A percentile compares a stretch with the other conserved stretches of the same genome.
Conservation (phyloP, 2,113 vertebrate genomes). For the Peromyscus californicus region DNA sequence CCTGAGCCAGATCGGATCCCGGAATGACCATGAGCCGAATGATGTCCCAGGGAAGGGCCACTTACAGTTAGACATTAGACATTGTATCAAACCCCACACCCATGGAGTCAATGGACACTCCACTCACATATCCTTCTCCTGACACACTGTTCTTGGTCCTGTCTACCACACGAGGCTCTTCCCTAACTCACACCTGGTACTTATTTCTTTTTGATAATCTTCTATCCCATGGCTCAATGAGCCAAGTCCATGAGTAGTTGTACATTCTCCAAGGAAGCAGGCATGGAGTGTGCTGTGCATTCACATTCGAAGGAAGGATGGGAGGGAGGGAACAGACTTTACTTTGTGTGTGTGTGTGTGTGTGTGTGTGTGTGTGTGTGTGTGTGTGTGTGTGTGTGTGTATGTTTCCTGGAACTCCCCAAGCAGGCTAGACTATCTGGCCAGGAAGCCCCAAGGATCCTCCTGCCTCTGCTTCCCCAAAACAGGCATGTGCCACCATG, state of each 20-base stretch:
- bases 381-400: too few relatives aligned
- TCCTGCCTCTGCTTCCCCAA: not conserved
- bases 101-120: accelerated
- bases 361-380: not conserved
- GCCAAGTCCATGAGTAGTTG: not conserved
- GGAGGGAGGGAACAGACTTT: not conserved
- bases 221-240: not conserved
- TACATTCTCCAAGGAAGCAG: not conserved
- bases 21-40: accelerated
- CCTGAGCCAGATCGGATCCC: accelerated
- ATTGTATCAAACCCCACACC: accelerated
- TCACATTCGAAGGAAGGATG: not conserved
- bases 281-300: not conserved
- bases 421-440: not conserved
- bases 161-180: accelerated
- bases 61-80: not conserved
- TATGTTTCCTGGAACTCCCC: not conserved
- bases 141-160: not conserved
- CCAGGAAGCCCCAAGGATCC: not conserved
- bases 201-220: not conserved
- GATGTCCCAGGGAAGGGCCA: not conserved
- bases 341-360: not conserved
- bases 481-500: not conserved
- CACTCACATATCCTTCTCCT: accelerated
- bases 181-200: too few relatives aligned